phyloP scores from a whole-genome alignment of 2,888 invertebrate genomes.

The Hipparchia sbordonii region DNA sequence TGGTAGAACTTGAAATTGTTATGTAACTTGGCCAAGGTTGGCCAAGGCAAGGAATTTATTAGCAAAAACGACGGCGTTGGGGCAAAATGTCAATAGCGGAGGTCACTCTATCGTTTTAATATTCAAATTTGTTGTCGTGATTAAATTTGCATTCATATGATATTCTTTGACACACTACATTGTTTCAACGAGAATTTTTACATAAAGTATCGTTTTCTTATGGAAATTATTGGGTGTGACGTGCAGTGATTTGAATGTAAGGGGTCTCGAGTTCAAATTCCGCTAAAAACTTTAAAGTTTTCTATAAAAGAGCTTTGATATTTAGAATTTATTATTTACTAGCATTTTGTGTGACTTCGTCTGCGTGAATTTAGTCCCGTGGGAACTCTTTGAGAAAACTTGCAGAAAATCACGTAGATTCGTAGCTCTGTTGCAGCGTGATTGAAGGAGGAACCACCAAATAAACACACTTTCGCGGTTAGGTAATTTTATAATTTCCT shows the following conservation, averaged over 20 bases:
- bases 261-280: conserved; percentile 4
- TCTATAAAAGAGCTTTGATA: background rate
- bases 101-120: conserved; percentile 32
- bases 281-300: background rate
- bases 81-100: conserved; percentile 42
- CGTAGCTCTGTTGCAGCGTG: no score
- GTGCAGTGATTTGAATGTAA: conserved; percentile 7
- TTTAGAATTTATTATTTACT: background rate
- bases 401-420: no score
- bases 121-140: conserved; percentile 30
- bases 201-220: conserved; percentile 13
- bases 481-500: no score
- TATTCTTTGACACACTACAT: conserved; percentile 12
- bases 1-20: conserved; percentile 22
- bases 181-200: conserved; percentile 20
- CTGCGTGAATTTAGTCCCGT: no score
- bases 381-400: no score
- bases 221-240: background rate
- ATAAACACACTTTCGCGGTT: no score
- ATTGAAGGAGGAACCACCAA: no score
- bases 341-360: no score
- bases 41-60: conserved; percentile 38
- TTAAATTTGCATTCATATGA: conserved; percentile 28
- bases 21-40: conserved; percentile 44
- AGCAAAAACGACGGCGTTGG: conserved; percentile 42